phyloP scores from a whole-genome alignment of 2,888 invertebrate genomes.

The Tetramorium bicarinatum region DNA sequence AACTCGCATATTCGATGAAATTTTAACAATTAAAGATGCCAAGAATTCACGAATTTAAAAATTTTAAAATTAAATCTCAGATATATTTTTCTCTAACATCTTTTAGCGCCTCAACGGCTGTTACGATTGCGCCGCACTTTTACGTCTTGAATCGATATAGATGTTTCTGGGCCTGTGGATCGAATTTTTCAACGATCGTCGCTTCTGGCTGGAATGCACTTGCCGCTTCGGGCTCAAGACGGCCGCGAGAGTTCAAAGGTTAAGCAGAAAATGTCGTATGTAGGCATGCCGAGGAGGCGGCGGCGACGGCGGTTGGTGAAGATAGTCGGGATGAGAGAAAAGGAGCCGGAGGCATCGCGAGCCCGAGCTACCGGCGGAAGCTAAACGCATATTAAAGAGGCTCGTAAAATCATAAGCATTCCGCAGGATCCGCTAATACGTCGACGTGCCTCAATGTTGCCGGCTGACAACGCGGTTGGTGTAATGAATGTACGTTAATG shows the following conservation, averaged over 20 bases:
- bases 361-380: slow-evolving; percentile 71
- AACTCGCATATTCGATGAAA: not conserved
- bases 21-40: not conserved
- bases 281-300: slow-evolving; percentile 67
- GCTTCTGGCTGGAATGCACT: slow-evolving; percentile 74
- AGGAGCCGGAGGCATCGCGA: slow-evolving; percentile 71
- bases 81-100: not conserved
- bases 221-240: slow-evolving; percentile 67
- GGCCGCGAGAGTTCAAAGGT: slow-evolving; percentile 78
- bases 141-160: slow-evolving; percentile 43
- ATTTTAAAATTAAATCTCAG: not conserved
- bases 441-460: slow-evolving; percentile 69
- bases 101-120: not conserved
- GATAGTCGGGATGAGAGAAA: slow-evolving; percentile 14
- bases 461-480: slow-evolving; percentile 55
- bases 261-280: slow-evolving; percentile 81
- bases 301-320: slow-evolving; percentile 7
- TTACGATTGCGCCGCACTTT: not conserved
- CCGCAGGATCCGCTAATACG: slow-evolving; percentile 80
- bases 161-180: slow-evolving; percentile 45
- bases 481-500: slow-evolving; percentile 63
- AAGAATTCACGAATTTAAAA: not conserved
- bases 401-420: slow-evolving; percentile 83
- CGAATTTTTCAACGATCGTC: slow-evolving; percentile 70
- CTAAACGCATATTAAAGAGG: slow-evolving; percentile 82